phyloP scores from a whole-genome alignment of 2,113 vertebrate genomes.

The Calcarius ornatus region DNA sequence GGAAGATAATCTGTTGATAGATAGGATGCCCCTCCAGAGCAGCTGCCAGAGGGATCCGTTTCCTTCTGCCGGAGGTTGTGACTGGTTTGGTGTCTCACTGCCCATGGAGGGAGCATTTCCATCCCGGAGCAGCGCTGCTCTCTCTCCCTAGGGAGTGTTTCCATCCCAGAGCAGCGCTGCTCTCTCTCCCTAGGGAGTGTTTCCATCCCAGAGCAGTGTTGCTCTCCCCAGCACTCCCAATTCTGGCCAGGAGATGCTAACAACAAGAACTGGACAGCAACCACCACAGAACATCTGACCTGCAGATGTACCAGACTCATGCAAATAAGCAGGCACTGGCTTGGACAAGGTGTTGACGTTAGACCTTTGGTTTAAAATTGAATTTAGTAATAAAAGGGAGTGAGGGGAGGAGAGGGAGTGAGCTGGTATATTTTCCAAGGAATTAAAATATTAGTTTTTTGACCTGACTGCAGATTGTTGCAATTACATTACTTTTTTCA shows the following conservation, averaged over 20 bases:
- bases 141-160: background rate
- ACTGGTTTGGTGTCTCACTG: background rate
- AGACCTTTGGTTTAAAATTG: background rate
- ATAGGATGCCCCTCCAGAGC: background rate
- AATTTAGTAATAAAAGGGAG: background rate
- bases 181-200: background rate
- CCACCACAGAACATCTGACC: background rate
- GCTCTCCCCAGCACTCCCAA: background rate
- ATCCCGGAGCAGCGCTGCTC: too few relatives aligned
- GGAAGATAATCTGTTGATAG: background rate
- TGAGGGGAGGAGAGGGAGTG: background rate
- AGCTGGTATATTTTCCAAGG: background rate
- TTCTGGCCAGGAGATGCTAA: accelerated
- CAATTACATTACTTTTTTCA: background rate
- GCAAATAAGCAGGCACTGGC: background rate
- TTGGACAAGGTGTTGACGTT: background rate
- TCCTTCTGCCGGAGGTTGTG: background rate
- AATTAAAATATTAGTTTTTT: background rate
- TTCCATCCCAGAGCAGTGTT: background rate
- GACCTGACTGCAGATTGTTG: background rate
- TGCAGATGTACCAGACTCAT: background rate
- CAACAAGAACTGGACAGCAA: too few relatives aligned
- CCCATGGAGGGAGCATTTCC: background rate
- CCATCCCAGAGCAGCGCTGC: background rate
- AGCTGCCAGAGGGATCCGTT: background rate